Base-by-base conservation (phyloP, 1,140 invertebrate genomes). In the Aphaenogaster ashmeadi region DNA sequence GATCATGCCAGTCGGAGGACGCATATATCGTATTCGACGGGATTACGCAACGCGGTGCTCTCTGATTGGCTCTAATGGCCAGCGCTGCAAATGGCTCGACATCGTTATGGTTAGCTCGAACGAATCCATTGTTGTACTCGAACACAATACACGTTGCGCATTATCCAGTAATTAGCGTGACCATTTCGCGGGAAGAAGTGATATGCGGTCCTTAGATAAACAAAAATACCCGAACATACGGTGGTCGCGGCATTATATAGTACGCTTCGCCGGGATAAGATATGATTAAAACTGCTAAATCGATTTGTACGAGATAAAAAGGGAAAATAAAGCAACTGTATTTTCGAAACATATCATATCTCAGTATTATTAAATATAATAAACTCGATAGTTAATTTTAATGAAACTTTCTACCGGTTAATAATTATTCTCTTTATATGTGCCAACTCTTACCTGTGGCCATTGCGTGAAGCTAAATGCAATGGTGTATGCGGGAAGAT, bases 381-480 rank as follows among this genome's bases (percentile, higher is more conserved):
- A 58, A 52, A 56, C 9, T 33, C 3, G 9, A 13, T 44, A 56
- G 9, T 71, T 41, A 44, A 58, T 83, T 33, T n/a, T 13, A n/a
- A n/a, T n/a, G 15, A 47, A 66, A 66, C 13, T 69, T 41, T 41
- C 50, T 81, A 21, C 0, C 11, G 1, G 3, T 56, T 47, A 36
- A 36, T 11, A 78, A 56, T 71, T 21, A 27, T 27, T 54, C 47
- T 56, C 11, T 41, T 71, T 52, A 44, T 11, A 15, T 44, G 0
- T 18, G 11, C 13, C 79, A 41, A 60, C 8, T 96, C 97, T 97
- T 94, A 98, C 97, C 97, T 97, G 95, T 99, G 98, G 1, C 99
- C 99, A 96, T 99, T 99, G 88, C 98, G 97, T 90, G 98, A 98
- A 78, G 99, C 99, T 88, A 99, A 96, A 95, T 99, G 99, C 6